Conservation (phyloP, 1,140 invertebrate genomes). For the Psix sp. region DNA sequence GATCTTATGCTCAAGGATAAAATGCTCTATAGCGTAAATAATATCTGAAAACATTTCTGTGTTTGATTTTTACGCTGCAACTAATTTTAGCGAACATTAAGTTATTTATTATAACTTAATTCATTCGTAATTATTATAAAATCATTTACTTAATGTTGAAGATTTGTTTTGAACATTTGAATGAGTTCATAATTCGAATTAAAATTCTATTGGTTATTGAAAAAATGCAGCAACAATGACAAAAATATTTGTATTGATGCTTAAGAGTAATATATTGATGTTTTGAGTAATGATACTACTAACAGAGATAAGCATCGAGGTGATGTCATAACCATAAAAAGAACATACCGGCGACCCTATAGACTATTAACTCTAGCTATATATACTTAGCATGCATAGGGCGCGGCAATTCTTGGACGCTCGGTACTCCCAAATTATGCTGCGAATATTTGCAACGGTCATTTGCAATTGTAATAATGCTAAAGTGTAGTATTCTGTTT, state of each 20-base stretch:
- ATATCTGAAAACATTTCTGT: slow-evolving; percentile 8
- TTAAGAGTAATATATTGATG: background rate
- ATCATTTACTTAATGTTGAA: too few relatives aligned
- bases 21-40: slow-evolving; percentile 10
- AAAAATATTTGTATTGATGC: background rate
- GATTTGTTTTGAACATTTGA: too few relatives aligned
- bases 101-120: too few relatives aligned
- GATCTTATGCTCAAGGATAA: slow-evolving; percentile 30
- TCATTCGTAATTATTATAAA: too few relatives aligned
- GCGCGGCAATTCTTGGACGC: slow-evolving; percentile 30
- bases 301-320: slow-evolving; percentile 30
- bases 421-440: slow-evolving; percentile 19
- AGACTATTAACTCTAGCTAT: slow-evolving; percentile 43
- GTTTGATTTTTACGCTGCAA: slow-evolving; percentile 10
- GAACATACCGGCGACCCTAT: slow-evolving; percentile 44
- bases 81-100: too few relatives aligned
- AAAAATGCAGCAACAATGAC: too few relatives aligned
- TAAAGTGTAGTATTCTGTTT: background rate
- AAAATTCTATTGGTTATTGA: too few relatives aligned
- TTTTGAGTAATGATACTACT: slow-evolving; percentile 13
- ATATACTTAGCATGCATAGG: slow-evolving; percentile 38
- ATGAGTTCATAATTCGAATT: too few relatives aligned
- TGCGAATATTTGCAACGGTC: slow-evolving; percentile 35
- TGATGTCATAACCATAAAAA: slow-evolving; percentile 52
- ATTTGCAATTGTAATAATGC: too few relatives aligned